Conservation (phyloP, 1,140 invertebrate species). For the Anoplolepis gracilipes region DNA sequence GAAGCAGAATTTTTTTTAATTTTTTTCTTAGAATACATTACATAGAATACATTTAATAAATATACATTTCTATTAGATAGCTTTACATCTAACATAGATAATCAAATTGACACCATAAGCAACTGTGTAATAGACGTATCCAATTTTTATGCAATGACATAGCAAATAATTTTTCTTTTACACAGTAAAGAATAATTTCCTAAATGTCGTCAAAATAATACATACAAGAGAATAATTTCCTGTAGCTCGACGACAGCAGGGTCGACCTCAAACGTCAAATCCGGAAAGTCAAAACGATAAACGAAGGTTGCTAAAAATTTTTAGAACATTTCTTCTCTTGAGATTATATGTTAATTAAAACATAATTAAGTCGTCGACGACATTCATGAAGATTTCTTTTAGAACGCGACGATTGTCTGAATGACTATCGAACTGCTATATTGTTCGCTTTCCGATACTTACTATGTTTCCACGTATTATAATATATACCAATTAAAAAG, state of each 20-base stretch:
- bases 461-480: neutral
- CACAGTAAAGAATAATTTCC: constrained; percentile 30
- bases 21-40: neutral
- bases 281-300: constrained; percentile 41
- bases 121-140: neutral
- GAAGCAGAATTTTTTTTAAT: neutral
- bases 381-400: neutral
- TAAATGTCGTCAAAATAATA: constrained; percentile 37
- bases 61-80: neutral
- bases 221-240: constrained; percentile 34
- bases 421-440: neutral
- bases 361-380: constrained; percentile 19
- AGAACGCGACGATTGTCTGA: neutral
- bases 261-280: constrained; percentile 4
- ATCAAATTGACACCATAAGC: neutral
- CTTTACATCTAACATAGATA: neutral
- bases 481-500: too few species aligned
- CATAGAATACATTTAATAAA: neutral
- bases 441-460: constrained; percentile 24
- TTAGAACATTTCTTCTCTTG: neutral
- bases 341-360: constrained; percentile 32
- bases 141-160: constrained; percentile 1
- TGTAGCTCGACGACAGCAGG: neutral
- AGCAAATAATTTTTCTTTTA: constrained; percentile 19
- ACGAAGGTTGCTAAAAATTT: constrained; percentile 13